Conservation (phyloP, 2,113 vertebrate species). For the Menura novaehollandiae region DNA sequence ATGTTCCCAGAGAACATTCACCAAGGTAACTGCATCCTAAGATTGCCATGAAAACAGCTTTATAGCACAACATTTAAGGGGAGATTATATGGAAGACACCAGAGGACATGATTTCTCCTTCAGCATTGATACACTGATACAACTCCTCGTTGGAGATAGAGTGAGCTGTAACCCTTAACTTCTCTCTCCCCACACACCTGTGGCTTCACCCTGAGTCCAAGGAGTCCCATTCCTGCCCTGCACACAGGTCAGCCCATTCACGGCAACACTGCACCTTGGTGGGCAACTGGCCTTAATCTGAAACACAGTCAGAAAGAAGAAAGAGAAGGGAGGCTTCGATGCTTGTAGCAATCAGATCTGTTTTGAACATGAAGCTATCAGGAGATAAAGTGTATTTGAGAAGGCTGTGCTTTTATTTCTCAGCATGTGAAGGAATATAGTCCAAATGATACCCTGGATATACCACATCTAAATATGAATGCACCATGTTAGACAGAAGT, state of each 20-base stretch:
- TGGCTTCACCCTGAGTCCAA: background rate
- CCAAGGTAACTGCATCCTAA: background rate
- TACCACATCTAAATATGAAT: background rate
- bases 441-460: background rate
- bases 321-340: background rate
- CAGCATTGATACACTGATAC: background rate
- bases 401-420: background rate
- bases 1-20: background rate
- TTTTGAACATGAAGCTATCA: background rate
- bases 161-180: background rate
- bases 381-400: background rate
- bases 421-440: background rate
- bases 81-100: background rate
- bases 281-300: background rate
- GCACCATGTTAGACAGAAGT: background rate
- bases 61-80: background rate
- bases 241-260: background rate
- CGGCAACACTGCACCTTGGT: rapidly evolving
- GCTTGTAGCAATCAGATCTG: background rate
- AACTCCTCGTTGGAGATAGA: rapidly evolving
- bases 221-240: background rate
- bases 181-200: background rate
- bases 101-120: background rate
- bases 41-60: background rate
- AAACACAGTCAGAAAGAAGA: background rate